Conservation (phyloP, 92 coral and sea anemone genomes). For the Zoanthus gigantus region DNA sequence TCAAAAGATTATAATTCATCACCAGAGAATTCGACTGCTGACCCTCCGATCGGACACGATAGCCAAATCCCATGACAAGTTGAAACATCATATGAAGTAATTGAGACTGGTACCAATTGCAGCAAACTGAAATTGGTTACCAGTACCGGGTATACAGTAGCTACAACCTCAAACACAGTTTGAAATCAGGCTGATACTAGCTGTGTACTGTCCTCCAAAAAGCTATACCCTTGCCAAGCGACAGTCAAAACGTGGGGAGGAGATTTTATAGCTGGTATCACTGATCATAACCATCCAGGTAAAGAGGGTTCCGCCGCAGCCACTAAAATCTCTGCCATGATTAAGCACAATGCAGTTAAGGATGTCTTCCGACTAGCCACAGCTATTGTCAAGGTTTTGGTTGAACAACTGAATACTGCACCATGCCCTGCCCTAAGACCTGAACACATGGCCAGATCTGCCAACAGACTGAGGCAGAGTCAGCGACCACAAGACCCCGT, state of each 20-base stretch:
- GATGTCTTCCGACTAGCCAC: not conserved
- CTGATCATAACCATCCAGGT: constrained; percentile 6
- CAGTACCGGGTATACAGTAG: constrained; percentile 5
- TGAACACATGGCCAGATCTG: not conserved
- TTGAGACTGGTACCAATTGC: not conserved
- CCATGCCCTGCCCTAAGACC: not conserved
- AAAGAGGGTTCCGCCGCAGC: not conserved
- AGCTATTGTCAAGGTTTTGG: constrained; percentile 2
- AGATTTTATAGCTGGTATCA: not conserved
- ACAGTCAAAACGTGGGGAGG: too few species aligned
- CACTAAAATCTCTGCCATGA: not conserved
- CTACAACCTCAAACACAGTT: not conserved
- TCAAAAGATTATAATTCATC: too few species aligned
- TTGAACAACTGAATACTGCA: not conserved
- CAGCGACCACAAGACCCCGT: not conserved
- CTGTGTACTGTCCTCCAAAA: constrained; percentile 28
- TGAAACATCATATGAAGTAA: too few species aligned
- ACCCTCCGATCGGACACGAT: too few species aligned
- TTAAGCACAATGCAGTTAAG: not conserved
- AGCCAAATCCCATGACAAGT: too few species aligned
- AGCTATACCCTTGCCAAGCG: not conserved
- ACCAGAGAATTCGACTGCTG: too few species aligned
- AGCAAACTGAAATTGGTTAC: constrained; percentile 13
- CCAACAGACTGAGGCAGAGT: not conserved
- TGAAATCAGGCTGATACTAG: constrained; percentile 16